phyloP scores from a whole-genome alignment of 1,140 invertebrate genomes.

The Ridgeia piscesae region DNA sequence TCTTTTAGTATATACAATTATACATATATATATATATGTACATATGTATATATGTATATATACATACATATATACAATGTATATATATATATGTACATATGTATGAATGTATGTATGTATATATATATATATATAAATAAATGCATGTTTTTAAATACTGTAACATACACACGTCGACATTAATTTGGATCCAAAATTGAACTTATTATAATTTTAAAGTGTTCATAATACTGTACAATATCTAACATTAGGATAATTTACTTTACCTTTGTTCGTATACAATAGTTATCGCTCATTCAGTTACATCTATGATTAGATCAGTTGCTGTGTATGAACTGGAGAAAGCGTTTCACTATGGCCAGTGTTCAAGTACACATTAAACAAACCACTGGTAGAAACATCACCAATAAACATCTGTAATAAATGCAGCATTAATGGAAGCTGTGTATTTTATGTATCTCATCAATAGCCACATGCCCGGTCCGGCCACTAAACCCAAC shows the following conservation, averaged over 20 bases:
- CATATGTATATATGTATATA: too few relatives aligned
- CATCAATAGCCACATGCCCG: background rate
- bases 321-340: background rate
- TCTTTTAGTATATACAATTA: too few relatives aligned
- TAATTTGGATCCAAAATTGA: background rate
- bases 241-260: too few relatives aligned
- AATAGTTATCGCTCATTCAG: background rate
- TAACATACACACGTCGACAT: background rate
- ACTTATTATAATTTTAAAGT: background rate
- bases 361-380: background rate
- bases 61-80: too few relatives aligned
- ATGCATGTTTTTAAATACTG: too few relatives aligned
- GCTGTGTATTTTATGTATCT: background rate
- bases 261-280: background rate
- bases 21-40: too few relatives aligned
- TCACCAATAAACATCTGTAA: background rate
- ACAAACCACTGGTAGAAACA: background rate
- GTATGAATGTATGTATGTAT: too few relatives aligned
- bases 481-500: background rate
- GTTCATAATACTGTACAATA: too few relatives aligned
- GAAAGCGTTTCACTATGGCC: background rate
- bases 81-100: too few relatives aligned
- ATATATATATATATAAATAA: too few relatives aligned
- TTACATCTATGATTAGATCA: background rate
- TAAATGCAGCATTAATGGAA: background rate